Percentiles rank a stretch among this genome's conserved stretches.
Evolutionary conservation across 2,888 invertebrate species (phyloP).

Genomic region (Xestia sexstrigata): DNA sequence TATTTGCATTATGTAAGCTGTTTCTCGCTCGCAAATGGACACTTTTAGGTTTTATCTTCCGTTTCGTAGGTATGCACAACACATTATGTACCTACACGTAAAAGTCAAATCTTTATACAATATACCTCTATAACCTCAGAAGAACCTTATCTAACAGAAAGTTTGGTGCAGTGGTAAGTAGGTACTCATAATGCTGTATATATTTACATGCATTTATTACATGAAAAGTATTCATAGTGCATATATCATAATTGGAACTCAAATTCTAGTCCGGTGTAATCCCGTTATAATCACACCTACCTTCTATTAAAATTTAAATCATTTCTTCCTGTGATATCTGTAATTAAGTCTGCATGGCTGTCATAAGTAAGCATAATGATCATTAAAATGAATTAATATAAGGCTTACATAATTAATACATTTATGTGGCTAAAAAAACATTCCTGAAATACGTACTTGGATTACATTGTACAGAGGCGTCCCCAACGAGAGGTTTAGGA

Average conservation of each 20-base stretch:
- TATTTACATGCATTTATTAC: constrained; percentile 61
- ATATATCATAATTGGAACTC: constrained; percentile 12
- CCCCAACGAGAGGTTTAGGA: constrained; percentile 95
- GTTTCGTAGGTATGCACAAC: background rate
- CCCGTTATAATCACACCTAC: constrained; percentile 37
- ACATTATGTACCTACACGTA: background rate
- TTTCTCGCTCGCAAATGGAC: background rate
- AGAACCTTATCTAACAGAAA: constrained; percentile 33
- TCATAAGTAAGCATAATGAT: constrained; percentile 3
- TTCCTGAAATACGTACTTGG: constrained; percentile 91
- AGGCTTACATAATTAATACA: background rate
- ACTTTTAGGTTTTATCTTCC: background rate
- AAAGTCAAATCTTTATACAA: constrained; percentile 26
- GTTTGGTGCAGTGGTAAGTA: constrained; percentile 35
- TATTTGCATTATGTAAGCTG: background rate
- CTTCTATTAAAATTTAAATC: constrained; percentile 19
- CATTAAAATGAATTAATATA: constrained; percentile 5
- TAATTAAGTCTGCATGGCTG: constrained; percentile 47
- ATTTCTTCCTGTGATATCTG: constrained; percentile 41
- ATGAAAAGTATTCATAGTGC: constrained; percentile 51
- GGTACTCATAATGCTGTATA: constrained; percentile 55
- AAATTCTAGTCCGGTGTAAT: constrained; percentile 11
- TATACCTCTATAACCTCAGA: background rate
- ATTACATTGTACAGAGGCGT: constrained; percentile 96
- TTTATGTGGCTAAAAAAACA: background rate